phyloP scores from a whole-genome alignment of 2,113 vertebrate species.

The Centrocercus urophasianus region DNA sequence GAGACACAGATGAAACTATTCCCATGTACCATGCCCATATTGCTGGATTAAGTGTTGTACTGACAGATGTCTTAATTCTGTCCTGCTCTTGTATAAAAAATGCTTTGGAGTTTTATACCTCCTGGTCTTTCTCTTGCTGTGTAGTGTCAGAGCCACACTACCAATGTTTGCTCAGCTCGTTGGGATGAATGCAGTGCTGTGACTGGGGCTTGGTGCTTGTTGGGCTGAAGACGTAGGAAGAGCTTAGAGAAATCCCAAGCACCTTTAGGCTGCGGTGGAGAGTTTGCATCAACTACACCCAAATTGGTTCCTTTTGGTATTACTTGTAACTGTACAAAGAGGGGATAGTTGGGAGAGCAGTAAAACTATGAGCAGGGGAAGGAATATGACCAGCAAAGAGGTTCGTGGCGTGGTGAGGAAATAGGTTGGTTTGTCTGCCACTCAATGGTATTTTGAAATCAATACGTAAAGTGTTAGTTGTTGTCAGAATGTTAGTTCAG shows the following conservation, averaged over 20 bases:
- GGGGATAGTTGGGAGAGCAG: background rate
- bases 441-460: background rate
- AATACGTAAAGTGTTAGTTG: background rate
- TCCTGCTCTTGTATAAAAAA: background rate
- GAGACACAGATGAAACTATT: background rate
- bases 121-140: background rate
- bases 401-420: background rate
- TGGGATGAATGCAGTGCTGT: background rate
- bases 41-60: background rate
- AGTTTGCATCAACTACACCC: background rate
- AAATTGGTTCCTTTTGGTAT: background rate
- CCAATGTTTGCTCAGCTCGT: rapidly evolving
- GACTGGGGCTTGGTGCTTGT: background rate
- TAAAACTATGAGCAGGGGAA: background rate
- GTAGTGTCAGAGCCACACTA: background rate
- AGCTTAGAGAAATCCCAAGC: background rate
- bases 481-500: background rate
- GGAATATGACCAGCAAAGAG: background rate
- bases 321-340: background rate
- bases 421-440: background rate
- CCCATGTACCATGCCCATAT: background rate
- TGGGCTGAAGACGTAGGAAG: background rate
- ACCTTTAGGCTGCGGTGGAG: background rate
- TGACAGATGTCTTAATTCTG: background rate
- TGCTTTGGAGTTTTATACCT: background rate